These are phyloP conservation scores for Lasioglossum vierecki DNA, from an alignment of 2,888 invertebrate species.

Conservation along the genomic window DNA sequence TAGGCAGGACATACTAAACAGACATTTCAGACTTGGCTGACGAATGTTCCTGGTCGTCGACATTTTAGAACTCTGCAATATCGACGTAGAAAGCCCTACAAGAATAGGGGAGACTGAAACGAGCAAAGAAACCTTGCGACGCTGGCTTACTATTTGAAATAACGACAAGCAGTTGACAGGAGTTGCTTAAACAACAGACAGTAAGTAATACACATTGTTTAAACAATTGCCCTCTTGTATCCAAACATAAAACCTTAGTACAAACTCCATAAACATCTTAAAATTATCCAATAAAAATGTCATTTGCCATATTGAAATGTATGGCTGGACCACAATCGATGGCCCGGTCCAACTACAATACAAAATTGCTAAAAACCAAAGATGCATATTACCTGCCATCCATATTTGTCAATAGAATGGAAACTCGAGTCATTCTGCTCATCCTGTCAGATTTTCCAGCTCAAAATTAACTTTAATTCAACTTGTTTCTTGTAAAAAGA, in stretches of 20 bases:
- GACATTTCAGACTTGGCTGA: background rate
- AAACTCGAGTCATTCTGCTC: background rate
- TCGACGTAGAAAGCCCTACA: background rate
- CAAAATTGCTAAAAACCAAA: background rate
- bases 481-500: background rate
- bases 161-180: background rate
- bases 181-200: background rate
- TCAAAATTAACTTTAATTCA: background rate
- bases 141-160: background rate
- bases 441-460: background rate
- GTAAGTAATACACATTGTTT: background rate
- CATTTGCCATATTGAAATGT: background rate
- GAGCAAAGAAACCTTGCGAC: background rate
- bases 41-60: background rate
- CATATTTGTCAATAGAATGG: background rate
- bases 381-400: background rate
- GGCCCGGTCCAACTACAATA: background rate
- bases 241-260: background rate
- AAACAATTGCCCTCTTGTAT: background rate
- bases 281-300: background rate
- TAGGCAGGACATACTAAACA: background rate
- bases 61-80: slow-evolving; percentile 22
- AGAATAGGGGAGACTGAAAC: no score
- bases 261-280: background rate
- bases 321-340: background rate